Evolutionary conservation across 2,113 vertebrate species (phyloP).

Genomic region (Plestiodon gilberti): DNA sequence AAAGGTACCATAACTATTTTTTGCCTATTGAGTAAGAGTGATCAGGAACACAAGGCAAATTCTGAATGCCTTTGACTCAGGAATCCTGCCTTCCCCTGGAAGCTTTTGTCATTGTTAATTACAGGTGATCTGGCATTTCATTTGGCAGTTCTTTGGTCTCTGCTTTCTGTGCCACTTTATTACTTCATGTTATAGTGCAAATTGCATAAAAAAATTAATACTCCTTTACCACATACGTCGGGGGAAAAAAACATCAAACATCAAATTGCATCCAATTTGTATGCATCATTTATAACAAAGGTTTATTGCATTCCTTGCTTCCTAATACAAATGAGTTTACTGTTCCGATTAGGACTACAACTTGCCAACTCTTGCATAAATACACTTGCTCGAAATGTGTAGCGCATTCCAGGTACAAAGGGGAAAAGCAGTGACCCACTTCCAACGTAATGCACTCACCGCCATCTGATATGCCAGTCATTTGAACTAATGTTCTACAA

Average conservation of each 20-base stretch:
- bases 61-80: neutral
- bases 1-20: neutral
- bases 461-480: neutral
- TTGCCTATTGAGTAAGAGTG: neutral
- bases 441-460: neutral
- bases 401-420: fast-evolving
- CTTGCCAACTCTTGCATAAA: slow-evolving; percentile 11
- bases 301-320: slow-evolving; percentile 53
- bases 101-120: slow-evolving; percentile 47
- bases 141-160: slow-evolving; percentile 50
- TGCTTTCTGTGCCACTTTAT: slow-evolving; percentile 41
- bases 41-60: neutral
- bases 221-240: slow-evolving; percentile 35
- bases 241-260: slow-evolving; percentile 49
- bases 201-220: slow-evolving; percentile 59
- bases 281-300: slow-evolving; percentile 50
- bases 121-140: slow-evolving; percentile 49
- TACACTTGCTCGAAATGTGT: neutral
- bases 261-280: slow-evolving; percentile 53
- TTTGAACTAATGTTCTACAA: slow-evolving; percentile 6
- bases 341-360: slow-evolving; percentile 37
- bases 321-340: slow-evolving; percentile 36
- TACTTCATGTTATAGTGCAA: slow-evolving; percentile 44
- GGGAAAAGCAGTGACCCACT: slow-evolving; percentile 1
- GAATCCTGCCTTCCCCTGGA: neutral